These are phyloP conservation scores for Micromesistius poutassou DNA, from an alignment of 2,797 vertebrate species.

Conservation along the genomic window DNA sequence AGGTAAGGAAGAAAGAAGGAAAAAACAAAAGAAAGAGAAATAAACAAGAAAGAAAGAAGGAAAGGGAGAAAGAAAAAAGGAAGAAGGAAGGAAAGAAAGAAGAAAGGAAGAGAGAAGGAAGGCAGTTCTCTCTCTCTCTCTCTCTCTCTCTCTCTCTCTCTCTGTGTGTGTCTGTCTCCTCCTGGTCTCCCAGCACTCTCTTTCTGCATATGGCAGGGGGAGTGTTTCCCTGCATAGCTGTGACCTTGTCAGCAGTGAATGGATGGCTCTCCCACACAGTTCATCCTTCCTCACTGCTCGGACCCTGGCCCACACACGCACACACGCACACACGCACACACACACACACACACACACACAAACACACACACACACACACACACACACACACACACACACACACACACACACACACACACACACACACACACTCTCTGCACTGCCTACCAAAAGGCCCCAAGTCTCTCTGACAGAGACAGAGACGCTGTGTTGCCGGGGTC, in stretches of 20 bases:
- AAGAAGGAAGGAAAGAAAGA: too few relatives aligned
- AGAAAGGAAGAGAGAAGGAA: too few relatives aligned
- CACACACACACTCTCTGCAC: conserved; percentile 37
- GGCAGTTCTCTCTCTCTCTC: too few relatives aligned
- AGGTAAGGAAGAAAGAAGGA: not conserved
- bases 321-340: conserved; percentile 30
- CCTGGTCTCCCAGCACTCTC: conserved; percentile 44
- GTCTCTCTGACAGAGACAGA: conserved; percentile 82
- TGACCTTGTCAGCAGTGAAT: conserved; percentile 84
- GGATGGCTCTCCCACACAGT: conserved; percentile 81
- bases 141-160: conserved; percentile 18
- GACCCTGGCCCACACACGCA: conserved; percentile 69
- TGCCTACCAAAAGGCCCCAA: conserved; percentile 71
- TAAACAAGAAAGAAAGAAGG: conserved; percentile 16
- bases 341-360: conserved; percentile 23
- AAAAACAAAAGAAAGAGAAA: conserved; percentile 9
- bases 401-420: too few relatives aligned
- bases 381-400: too few relatives aligned
- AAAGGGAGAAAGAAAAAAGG: conserved; percentile 17
- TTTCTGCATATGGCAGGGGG: conserved; percentile 73
- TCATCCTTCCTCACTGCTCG: conserved; percentile 80
- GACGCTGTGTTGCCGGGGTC: conserved; percentile 78
- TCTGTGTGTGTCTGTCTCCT: conserved; percentile 26
- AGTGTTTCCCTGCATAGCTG: conserved; percentile 74
- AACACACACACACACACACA: conserved; percentile 24